Evolutionary conservation across 2,888 invertebrate genomes (phyloP), one percentile per base, ranked within the genome.

Genomic region (Tenthredo mesomela): DNA sequence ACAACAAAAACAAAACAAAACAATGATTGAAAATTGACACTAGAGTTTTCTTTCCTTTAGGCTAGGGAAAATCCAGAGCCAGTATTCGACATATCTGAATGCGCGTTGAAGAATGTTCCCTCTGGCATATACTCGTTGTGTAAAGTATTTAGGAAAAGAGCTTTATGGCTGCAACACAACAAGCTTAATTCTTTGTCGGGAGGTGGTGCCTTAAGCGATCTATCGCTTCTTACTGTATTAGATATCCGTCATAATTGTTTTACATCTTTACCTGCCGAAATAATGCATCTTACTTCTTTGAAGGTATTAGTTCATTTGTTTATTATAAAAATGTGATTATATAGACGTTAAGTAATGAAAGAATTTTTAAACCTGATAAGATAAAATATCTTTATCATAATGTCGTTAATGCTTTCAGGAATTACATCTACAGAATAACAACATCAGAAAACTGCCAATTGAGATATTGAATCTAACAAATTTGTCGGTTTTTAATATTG

Each of bases 51-150:
- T 33, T 9, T 61, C 0, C 21, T 61, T 25, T 18, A 96, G 96
- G 96, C 96, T 54, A 94, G 95, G 89, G 97, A 97, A 93, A 96
- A 96, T 87, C 98, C 97, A 47, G 97, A 97, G 92, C 96, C 96
- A 84, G 94, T 96, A 86, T 97, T 97, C 93, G 97, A 98, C 93
- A 93, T 98, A 86, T 96, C 97, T 6, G 96, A 96, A 87, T 98
- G 98, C 93, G 95, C 96, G 90, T 93, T 98, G 85, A 95, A 95
- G 88, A 95, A 94, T 90, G 95, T 98, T 84, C 97, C 98, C 61
- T 94, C 96, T 86, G 97, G 97, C 86, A 96, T 97, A 84, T 98
- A 95, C 93, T 96, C 97, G 43, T 93, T 97, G 85, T 97, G 97
- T 92, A 96, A 96, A 93, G 97, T 98, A 70, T 96, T 97, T 91